Evolutionary conservation across 2,797 vertebrate genomes (phyloP), one percentile per base, ranked within the genome.

Genomic region (Neostethus bicornis): DNA sequence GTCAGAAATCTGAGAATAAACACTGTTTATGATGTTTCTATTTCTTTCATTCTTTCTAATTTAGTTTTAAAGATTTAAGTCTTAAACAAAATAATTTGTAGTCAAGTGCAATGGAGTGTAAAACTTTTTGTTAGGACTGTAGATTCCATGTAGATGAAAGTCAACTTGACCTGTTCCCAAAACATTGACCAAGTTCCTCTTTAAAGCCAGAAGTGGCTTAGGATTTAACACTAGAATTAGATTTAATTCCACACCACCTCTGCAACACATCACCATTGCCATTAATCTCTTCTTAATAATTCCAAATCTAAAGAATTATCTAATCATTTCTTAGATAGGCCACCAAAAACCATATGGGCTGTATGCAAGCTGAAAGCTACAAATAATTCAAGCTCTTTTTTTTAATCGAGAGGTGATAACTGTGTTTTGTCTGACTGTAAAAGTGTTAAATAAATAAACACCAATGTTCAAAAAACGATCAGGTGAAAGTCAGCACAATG

Each of bases 181-280:
- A 32, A n/a, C 19, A 51, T 61, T 61, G 34, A 70, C 56, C 60
- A 45, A 16, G 55, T 55, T 52, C 65, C 48, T 48, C 37, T 53
- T 26, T 67, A 41, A 74, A 56, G 50, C 56, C 70, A 69, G 63
- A 73, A 63, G 66, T 77, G 56, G 39, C 13, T 72, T 65, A 70
- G 58, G 72, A 66, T 61, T 75, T 61, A 60, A 28, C 42, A 69
- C 60, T 79, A 81, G 70, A 80, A 81, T 70, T 73, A 77, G 64
- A 81, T 42, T 58, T 75, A 73, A 83, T 61, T 61, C 70, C 52
- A 47, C 70, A 74, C 59, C 65, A 79, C 72, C 68, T 67, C 77
- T 80, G 66, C 42, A 55, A 35, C 72, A 71, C 63, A 79, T 80
- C 72, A 24, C 52, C 67, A n/a, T n/a, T 41, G 78, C 48, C 67